These are phyloP conservation scores for Redunca redunca DNA, from an alignment of 2,113 vertebrate genomes.

Conservation along the genomic window DNA sequence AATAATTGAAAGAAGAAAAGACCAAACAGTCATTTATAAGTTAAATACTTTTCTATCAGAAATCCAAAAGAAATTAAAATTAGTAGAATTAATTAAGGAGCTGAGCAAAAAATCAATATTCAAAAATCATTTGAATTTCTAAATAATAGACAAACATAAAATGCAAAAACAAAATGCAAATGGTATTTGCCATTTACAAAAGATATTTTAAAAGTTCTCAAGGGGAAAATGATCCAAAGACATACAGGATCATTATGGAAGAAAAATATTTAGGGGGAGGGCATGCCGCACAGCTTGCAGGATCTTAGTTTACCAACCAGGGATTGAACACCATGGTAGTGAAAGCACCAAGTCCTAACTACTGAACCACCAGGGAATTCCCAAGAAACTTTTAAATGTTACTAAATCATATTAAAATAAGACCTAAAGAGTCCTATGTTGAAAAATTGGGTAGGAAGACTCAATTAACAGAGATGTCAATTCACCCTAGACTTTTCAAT, in stretches of 20 bases:
- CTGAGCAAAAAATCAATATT: conserved; percentile 2
- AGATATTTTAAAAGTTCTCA: neutral
- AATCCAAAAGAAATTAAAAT: neutral
- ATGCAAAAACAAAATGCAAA: neutral
- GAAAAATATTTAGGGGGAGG: neutral
- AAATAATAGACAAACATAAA: conserved; percentile 7
- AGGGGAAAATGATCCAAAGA: neutral
- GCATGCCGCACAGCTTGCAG: neutral
- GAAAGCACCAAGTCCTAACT: neutral
- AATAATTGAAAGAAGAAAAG: neutral
- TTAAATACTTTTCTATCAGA: neutral
- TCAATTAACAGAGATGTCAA: neutral
- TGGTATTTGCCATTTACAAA: neutral
- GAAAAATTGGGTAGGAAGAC: neutral
- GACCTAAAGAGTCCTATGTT: conserved; percentile 13
- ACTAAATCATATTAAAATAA: conserved; percentile 1
- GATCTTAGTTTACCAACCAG: neutral
- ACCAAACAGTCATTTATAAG: neutral
- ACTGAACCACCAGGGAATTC: neutral
- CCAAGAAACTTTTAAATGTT: neutral
- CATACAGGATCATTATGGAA: neutral
- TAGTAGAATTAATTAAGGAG: conserved; percentile 20
- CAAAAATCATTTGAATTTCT: neutral
- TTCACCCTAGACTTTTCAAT: neutral
- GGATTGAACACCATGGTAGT: neutral